Percentiles rank a stretch among this genome's conserved stretches.
Evolutionary conservation across 1,140 invertebrate species (phyloP).

Genomic region (Gonatopus flavifemur): DNA sequence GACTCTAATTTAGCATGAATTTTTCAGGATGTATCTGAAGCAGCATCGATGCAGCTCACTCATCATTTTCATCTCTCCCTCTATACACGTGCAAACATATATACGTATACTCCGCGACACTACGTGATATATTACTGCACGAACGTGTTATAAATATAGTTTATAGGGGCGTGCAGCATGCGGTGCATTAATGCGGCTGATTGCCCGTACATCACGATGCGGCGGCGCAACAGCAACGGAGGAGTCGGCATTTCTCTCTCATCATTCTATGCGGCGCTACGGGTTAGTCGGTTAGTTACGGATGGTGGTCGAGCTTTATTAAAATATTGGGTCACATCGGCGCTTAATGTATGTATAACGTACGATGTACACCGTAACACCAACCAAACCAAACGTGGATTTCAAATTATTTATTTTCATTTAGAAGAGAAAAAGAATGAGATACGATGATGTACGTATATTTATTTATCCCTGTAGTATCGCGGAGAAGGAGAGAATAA

Average conservation of each 20-base stretch:
- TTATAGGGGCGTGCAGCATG: slow-evolving; percentile 42
- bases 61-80: not conserved
- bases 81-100: not conserved
- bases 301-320: slow-evolving; percentile 43
- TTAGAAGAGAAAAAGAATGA: no score
- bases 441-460: no score
- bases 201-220: slow-evolving; percentile 52
- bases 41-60: not conserved
- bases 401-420: no score
- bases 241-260: slow-evolving; percentile 11
- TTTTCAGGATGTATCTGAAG: no score
- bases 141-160: slow-evolving; percentile 52
- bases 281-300: slow-evolving; percentile 43
- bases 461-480: no score
- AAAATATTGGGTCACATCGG: slow-evolving; percentile 51
- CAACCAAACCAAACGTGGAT: no score
- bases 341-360: slow-evolving; percentile 28
- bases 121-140: slow-evolving; percentile 37
- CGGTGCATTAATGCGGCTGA: slow-evolving; percentile 54
- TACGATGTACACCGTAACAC: no score
- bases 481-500: not conserved
- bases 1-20: no score
- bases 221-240: no score
- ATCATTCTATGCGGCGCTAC: slow-evolving; percentile 19
- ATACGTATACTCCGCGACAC: slow-evolving; percentile 13